phyloP scores from a whole-genome alignment of 2,888 invertebrate genomes.

The Hedychridium roseum region DNA sequence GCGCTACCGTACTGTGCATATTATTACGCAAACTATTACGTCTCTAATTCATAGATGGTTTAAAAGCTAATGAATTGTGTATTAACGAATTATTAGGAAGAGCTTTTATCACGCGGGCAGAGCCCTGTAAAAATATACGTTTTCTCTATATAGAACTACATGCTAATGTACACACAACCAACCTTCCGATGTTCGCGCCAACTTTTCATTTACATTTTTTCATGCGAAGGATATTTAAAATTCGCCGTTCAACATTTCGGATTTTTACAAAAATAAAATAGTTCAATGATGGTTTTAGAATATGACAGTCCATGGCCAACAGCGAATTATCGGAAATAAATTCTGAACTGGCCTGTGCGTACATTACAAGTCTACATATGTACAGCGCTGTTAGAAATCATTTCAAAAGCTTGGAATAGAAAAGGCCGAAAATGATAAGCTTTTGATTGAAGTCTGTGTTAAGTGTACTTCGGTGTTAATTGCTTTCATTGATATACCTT shows the following conservation, averaged over 20 bases:
- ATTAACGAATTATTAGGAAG: slow-evolving; percentile 59
- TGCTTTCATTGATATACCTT: slow-evolving; percentile 22
- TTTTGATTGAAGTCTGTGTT: slow-evolving; percentile 31
- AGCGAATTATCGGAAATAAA: too few species aligned
- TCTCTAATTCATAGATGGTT: slow-evolving; percentile 22
- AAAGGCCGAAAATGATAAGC: slow-evolving; percentile 51
- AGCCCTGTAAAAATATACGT: slow-evolving; percentile 63
- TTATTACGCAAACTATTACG: slow-evolving; percentile 24
- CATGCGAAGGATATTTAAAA: background rate
- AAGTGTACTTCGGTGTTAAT: slow-evolving; percentile 21
- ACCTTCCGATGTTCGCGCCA: slow-evolving; percentile 14
- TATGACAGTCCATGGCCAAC: too few species aligned
- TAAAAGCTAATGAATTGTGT: slow-evolving; percentile 53
- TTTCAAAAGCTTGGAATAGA: slow-evolving; percentile 54
- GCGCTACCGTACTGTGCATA: slow-evolving; percentile 39
- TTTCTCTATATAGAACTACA: slow-evolving; percentile 50
- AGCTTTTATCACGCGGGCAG: slow-evolving; percentile 61
- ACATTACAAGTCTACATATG: slow-evolving; percentile 39
- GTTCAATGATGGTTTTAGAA: too few species aligned
- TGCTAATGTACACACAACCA: slow-evolving; percentile 20
- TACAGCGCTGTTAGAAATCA: slow-evolving; percentile 49
- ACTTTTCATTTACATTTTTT: slow-evolving; percentile 1
- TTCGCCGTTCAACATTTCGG: too few species aligned
- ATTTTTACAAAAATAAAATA: too few species aligned
- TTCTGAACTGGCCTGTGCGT: slow-evolving; percentile 35